Conservation (phyloP, 2,888 invertebrate species). For the Apodemia duryi region DNA sequence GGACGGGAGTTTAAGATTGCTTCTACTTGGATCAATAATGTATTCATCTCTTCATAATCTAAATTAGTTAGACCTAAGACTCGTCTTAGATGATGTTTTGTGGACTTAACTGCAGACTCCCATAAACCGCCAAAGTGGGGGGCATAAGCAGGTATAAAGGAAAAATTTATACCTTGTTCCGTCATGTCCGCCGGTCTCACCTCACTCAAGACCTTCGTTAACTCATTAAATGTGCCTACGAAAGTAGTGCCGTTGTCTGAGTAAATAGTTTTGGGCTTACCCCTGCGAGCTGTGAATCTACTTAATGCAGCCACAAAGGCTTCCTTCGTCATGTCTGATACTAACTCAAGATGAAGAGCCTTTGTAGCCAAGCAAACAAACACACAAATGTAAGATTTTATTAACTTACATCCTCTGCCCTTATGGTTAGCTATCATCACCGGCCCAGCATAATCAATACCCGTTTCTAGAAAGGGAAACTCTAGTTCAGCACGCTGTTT, state of each 20-base stretch:
- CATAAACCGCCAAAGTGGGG: constrained; percentile 32
- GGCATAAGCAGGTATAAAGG: constrained; percentile 29
- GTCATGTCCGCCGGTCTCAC: too few species aligned
- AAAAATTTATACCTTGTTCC: constrained; percentile 19
- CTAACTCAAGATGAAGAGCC: constrained; percentile 33
- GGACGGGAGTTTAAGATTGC: constrained; percentile 13
- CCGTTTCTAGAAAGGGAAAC: constrained; percentile 29
- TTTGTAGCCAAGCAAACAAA: constrained; percentile 31
- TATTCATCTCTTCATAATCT: constrained; percentile 11
- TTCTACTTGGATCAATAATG: constrained; percentile 15
- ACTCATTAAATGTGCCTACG: constrained; percentile 5
- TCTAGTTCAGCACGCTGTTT: constrained; percentile 26
- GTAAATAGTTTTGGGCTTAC: constrained; percentile 8
- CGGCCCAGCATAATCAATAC: constrained; percentile 32
- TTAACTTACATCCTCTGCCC: constrained; percentile 30
- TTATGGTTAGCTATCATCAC: constrained; percentile 30
- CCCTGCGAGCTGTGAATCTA: constrained; percentile 28
- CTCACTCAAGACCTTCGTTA: constrained; percentile 18
- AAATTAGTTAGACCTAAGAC: constrained; percentile 15
- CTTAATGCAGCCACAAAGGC: constrained; percentile 25
- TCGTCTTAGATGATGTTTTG: constrained; percentile 29
- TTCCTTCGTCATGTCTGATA: constrained; percentile 29
- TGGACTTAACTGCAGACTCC: constrained; percentile 31
- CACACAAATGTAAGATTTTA: constrained; percentile 29
- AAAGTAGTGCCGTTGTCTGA: constrained; percentile 13